Evolutionary conservation across 2,888 invertebrate species (phyloP), one percentile per base, ranked within the genome.

Genomic region (Trissolcus japonicus): DNA sequence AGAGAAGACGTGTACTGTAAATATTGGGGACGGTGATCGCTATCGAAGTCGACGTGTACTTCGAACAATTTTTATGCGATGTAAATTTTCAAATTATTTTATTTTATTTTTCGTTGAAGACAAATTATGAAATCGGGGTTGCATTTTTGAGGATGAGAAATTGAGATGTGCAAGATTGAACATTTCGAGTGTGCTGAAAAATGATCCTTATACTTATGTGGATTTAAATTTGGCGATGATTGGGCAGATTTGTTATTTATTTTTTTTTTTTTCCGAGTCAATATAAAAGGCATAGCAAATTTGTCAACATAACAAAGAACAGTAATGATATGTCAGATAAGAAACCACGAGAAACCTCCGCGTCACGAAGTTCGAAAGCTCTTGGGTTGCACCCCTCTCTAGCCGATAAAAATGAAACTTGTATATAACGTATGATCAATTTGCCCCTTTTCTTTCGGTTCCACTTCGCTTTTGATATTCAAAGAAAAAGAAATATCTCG

Each of bases 361-460:
- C 51, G 19, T 16, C 16, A 46, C 60, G 65, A 66, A 62, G 48
- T 66, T 78, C 51, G 66, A 76, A 79, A 80, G 75, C 79, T 80
- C 79, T 82, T 77, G 79, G 73, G 80, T 69, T 72, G 79, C 81
- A 77, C 80, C 82, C n/a, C 81, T 82, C 80, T 80, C 80, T 19
- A 46, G 80, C 84, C 86, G 86, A 86, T 86, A 85, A 87, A 85
- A 86, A 85, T 86, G 84, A 83, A 86, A 86, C 85, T 86, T 82
- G 83, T 84, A 35, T 35, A 86, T 86, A 86, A 85, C 82, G 84
- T 86, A 86, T 87, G 87, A 87, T 87, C 86, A 86, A 87, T 87
- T 86, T 83, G 82, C 68, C 79, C 79, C 72, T 73, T 69, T 79
- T 67, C 75, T 79, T 59, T 63, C 55, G 54, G 50, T 48, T 53